Conservation (phyloP, 2,113 vertebrate species). For the Indri indri region DNA sequence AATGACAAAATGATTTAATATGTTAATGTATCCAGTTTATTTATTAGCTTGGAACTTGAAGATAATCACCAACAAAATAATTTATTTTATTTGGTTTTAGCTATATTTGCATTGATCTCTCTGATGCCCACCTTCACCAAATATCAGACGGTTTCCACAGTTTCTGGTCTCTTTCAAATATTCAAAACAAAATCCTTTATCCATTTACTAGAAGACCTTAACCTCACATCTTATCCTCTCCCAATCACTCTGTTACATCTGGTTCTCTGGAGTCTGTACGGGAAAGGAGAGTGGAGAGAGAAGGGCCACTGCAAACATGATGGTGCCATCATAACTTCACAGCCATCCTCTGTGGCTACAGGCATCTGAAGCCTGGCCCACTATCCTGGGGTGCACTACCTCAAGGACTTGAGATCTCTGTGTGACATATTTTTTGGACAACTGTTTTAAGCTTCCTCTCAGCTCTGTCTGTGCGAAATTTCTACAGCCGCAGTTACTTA, state of each 20-base stretch:
- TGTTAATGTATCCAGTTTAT: neutral
- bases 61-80: neutral
- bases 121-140: neutral
- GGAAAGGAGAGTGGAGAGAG: neutral
- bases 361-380: accelerated
- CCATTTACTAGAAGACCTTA: neutral
- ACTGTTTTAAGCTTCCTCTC: neutral
- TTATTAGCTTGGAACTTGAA: neutral
- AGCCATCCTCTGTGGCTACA: neutral
- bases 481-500: neutral
- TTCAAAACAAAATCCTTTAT: neutral
- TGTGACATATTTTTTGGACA: neutral
- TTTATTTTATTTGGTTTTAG: neutral
- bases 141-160: neutral
- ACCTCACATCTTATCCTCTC: no score
- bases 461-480: neutral
- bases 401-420: neutral
- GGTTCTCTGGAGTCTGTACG: neutral
- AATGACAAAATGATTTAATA: neutral
- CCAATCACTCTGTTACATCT: neutral
- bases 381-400: no score
- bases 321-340: accelerated
- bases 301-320: accelerated
- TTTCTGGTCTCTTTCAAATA: neutral
- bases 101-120: neutral